Percentiles rank a stretch among this genome's conserved stretches.
Evolutionary conservation across 2,113 vertebrate species (phyloP).

Genomic region (Vicugna pacos): DNA sequence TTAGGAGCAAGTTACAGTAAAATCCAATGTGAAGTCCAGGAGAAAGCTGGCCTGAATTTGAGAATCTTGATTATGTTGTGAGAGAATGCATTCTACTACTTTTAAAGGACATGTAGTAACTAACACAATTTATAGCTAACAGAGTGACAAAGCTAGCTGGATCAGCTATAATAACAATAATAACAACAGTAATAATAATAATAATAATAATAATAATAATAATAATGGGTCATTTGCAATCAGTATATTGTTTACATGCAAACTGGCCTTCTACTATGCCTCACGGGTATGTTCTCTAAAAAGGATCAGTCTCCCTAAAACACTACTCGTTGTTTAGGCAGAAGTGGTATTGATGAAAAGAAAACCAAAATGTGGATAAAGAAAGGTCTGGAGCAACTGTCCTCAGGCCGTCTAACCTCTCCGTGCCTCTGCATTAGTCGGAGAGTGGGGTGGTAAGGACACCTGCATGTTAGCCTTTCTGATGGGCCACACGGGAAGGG

Average conservation of each 20-base stretch:
- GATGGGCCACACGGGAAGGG: background rate
- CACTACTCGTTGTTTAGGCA: background rate
- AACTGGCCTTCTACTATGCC: background rate
- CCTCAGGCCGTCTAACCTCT: background rate
- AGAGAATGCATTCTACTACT: background rate
- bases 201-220: too few relatives aligned
- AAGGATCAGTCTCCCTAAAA: background rate
- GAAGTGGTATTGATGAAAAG: background rate
- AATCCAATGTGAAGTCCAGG: background rate
- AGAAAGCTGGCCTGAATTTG: slow-evolving; percentile 13
- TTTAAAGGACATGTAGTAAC: background rate
- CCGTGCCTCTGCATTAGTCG: background rate
- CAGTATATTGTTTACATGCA: background rate
- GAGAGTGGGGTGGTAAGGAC: background rate
- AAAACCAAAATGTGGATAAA: background rate
- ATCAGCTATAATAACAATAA: background rate
- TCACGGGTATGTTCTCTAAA: background rate
- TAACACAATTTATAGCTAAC: background rate
- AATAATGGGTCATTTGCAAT: background rate
- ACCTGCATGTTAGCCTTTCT: background rate
- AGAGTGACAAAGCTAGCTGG: background rate
- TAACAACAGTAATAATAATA: background rate
- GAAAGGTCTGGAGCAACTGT: background rate
- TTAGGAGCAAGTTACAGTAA: background rate
- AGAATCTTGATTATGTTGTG: background rate